Evolutionary conservation across 2,797 vertebrate species (phyloP).

Genomic region (Halcyon chelicuti): DNA sequence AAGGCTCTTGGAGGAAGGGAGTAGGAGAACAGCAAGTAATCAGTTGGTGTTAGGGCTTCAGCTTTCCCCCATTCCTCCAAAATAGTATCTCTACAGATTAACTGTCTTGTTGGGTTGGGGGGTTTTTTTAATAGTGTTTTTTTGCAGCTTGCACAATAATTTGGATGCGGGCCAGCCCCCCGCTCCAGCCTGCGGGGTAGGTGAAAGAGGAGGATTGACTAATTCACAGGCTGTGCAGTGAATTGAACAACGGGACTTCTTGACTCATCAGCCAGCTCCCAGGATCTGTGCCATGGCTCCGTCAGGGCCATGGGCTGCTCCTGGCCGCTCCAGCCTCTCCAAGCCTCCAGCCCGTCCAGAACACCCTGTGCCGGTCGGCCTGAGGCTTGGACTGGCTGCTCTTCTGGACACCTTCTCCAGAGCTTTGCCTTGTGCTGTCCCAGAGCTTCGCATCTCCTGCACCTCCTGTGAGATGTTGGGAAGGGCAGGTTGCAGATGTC

Average conservation of each 20-base stretch:
- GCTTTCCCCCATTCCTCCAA: neutral
- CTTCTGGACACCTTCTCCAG: neutral
- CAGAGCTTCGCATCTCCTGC: accelerated
- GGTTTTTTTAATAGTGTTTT: neutral
- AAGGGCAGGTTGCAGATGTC: neutral
- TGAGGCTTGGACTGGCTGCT: accelerated
- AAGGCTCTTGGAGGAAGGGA: neutral
- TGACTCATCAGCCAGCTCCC: slow-evolving; percentile 17
- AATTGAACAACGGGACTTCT: neutral
- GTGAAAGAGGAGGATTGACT: slow-evolving; percentile 32
- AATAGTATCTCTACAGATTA: neutral
- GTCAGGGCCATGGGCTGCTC: neutral
- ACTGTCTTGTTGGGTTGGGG: neutral
- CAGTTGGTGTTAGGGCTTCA: accelerated
- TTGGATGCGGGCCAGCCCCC: neutral
- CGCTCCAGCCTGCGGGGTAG: neutral
- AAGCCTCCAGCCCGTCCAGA: neutral
- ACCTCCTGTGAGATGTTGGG: neutral
- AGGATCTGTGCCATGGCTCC: slow-evolving; percentile 1
- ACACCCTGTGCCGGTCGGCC: neutral
- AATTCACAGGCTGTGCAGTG: neutral
- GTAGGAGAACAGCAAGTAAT: neutral
- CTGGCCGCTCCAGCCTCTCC: neutral
- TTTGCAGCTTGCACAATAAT: slow-evolving; percentile 7
- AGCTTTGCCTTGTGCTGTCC: neutral